Evolutionary conservation across 2,888 invertebrate species (phyloP).

Genomic region (Tupiocoris notatus): DNA sequence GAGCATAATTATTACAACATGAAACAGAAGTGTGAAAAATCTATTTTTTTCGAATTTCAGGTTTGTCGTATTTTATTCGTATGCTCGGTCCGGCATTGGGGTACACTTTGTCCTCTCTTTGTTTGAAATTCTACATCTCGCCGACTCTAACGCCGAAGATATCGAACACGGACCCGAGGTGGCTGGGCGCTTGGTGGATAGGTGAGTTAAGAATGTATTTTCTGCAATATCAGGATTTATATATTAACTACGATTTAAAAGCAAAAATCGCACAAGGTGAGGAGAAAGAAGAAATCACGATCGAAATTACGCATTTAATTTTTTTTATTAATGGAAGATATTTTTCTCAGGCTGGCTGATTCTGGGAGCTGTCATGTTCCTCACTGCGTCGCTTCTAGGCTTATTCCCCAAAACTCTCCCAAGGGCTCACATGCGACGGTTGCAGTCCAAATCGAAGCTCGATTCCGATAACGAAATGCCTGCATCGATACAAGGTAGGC

Average conservation of each 20-base stretch:
- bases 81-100: conserved; percentile 70
- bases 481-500: conserved; percentile 56
- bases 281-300: too few species aligned
- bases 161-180: conserved; percentile 67
- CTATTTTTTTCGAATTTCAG: conserved; percentile 52
- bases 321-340: neutral
- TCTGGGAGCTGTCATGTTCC: conserved; percentile 60
- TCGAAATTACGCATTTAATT: neutral
- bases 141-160: conserved; percentile 66
- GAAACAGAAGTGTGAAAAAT: conserved; percentile 14
- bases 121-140: conserved; percentile 65
- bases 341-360: conserved; percentile 61
- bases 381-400: conserved; percentile 63
- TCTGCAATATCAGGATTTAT: too few species aligned
- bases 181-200: conserved; percentile 83
- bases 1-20: too few species aligned
- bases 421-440: conserved; percentile 61
- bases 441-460: conserved; percentile 45
- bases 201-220: too few species aligned
- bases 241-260: too few species aligned
- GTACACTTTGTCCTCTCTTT: conserved; percentile 65
- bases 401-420: conserved; percentile 70
- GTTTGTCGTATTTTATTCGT: conserved; percentile 66
- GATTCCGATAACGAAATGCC: conserved; percentile 52
- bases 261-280: too few species aligned